Conservation (phyloP, 1,140 invertebrate species). For the Drosophila biarmipes region DNA sequence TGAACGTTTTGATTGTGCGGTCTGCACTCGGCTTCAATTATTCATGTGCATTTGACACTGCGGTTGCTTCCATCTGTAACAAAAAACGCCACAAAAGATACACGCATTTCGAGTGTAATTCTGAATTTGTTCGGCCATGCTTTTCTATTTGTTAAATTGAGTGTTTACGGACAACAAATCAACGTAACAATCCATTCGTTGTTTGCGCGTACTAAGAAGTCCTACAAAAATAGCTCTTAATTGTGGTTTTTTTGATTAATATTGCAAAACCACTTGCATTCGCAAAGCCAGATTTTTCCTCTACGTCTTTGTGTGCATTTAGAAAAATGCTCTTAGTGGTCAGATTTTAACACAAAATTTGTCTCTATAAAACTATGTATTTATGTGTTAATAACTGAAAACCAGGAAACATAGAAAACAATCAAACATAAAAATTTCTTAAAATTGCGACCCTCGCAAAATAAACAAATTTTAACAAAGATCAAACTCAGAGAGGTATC, state of each 20-base stretch:
- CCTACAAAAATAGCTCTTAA: background rate
- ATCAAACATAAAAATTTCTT: too few relatives aligned
- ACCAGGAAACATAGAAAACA: too few relatives aligned
- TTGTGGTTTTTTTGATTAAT: background rate
- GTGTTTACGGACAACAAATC: conserved; percentile 13
- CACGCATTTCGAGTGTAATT: conserved; percentile 17
- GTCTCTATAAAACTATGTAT: too few relatives aligned
- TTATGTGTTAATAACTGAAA: too few relatives aligned
- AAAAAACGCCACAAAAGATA: conserved; percentile 42
- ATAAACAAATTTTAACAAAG: too few relatives aligned
- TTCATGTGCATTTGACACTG: conserved; percentile 64
- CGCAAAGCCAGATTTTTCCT: too few relatives aligned
- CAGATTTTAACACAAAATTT: too few relatives aligned
- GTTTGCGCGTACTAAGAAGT: background rate
- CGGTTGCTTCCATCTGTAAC: conserved; percentile 39
- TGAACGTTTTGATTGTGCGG: conserved; percentile 55
- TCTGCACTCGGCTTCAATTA: conserved; percentile 52
- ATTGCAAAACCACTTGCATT: background rate
- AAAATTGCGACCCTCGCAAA: too few relatives aligned
- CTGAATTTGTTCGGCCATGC: conserved; percentile 20
- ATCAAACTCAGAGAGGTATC: too few relatives aligned
- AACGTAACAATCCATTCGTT: background rate
- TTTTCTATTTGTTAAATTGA: conserved; percentile 37
- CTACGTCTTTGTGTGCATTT: too few relatives aligned
- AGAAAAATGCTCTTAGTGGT: too few relatives aligned